Conservation (phyloP, 2,113 vertebrate species). For the Turdus rufiventris region DNA sequence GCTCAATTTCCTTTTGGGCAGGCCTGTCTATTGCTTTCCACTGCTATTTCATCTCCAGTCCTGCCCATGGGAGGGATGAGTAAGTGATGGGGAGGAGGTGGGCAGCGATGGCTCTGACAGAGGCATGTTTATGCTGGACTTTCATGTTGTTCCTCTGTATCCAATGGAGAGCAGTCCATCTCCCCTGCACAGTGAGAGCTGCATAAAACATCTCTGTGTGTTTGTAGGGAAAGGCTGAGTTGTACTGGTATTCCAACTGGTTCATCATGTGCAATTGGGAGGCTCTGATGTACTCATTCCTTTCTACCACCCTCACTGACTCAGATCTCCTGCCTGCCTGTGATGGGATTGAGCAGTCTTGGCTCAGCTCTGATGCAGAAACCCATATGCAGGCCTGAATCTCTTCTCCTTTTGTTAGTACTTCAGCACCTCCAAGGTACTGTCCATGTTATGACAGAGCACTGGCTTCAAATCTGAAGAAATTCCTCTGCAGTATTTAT, state of each 20-base stretch:
- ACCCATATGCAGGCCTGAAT: not conserved
- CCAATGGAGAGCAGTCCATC: not conserved
- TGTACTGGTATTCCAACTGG: not conserved
- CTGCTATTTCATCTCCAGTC: not conserved
- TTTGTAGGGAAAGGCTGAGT: not conserved
- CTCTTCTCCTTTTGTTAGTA: not conserved
- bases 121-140: constrained; percentile 31
- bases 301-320: constrained; percentile 16
- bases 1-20: not conserved
- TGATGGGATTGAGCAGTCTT: not conserved
- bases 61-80: constrained; percentile 15
- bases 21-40: not conserved
- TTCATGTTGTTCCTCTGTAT: not conserved
- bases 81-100: constrained; percentile 22
- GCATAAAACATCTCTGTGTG: not conserved
- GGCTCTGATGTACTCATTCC: not conserved
- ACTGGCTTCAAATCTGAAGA: not conserved
- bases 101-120: not conserved
- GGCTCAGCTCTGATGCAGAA: not conserved
- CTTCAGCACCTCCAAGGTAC: not conserved
- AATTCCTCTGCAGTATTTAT: not conserved
- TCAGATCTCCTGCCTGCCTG: not conserved
- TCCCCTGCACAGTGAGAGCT: not conserved
- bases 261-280: not conserved
- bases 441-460: not conserved